Evolutionary conservation across 2,888 invertebrate species (phyloP), one percentile per base, ranked within the genome.

Genomic region (Ochropleura plecta): DNA sequence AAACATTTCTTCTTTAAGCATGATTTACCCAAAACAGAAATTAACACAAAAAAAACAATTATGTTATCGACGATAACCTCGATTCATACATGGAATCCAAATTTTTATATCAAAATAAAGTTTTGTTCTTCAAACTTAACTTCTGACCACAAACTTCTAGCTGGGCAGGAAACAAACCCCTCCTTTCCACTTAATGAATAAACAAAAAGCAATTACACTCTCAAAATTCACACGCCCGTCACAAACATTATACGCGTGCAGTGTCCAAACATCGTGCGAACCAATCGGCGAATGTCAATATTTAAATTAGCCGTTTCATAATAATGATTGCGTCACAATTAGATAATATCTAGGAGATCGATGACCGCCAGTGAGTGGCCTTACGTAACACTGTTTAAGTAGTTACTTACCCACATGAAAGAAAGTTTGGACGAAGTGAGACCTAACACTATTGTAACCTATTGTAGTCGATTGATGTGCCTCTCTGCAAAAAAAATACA

Each of bases 271-370:
- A 57, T 51, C 78, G 72, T 75, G 80, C 79, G 70, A 73, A 81
- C 78, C 78, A 88, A 88, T 91, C 82, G 81, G 85, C 88, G 85
- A 91, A 91, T 91, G 91, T 93, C 90, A 92, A 92, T 91, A 91
- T 89, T 90, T 86, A 89, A 91, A 91, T 86, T 86, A 87, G 84
- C 88, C 89, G 90, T 93, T 91, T 91, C 93, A 91, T 91, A 93
- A 94, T 90, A 88, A 78, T 76, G 82, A 79, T 93, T 93, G 89
- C 87, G 93, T 90, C 94, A 95, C 92, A 94, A 94, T 95, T 95
- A 95, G 94, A 93, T 95, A 95, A 94, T 92, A 88, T 85, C 86
- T 85, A 86, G 79, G 84, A 92, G 92, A 92, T 92, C 93, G 91
- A 92, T 91, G 91, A 90, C 90, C 91, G 89, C 79, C 83, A 88